Base-by-base conservation (phyloP, 2,888 invertebrate genomes). In the Himalopsyche japonica region DNA sequence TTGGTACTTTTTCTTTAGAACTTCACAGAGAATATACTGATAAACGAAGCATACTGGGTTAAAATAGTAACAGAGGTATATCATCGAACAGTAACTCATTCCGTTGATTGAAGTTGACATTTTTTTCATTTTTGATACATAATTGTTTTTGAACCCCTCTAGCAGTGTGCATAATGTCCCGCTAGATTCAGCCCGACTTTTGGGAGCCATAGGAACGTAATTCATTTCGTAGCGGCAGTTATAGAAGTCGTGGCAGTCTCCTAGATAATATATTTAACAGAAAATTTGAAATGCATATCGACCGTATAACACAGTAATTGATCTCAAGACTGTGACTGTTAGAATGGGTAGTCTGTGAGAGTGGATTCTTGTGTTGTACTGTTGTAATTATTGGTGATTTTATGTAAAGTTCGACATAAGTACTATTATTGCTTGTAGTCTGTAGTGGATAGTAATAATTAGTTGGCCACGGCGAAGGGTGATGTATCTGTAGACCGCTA, bases 11-110 rank as follows among this genome's bases (percentile, higher is more conserved):
- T 94, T 94, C 94, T 94, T 93, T 96, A 97, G 97, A 97, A 97
- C 94, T 96, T 97, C 95, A 97, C 97, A 94, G 97, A 97, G 95
- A 95, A 96, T 94, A 95, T 97, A 93, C 96, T 97, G 94, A 95
- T 97, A 94, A 97, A 97, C 94, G 97, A 97, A 94, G 97, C 96
- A 91, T 95, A 96, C 93, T 97, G 97, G 97, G 96, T 97, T 93
- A 95, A 95, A 92, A 95, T 96, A 93, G 97, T 96, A 92, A 95
- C 95, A 95, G 97, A 97, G 97, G 97, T 97, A 97, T 94, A 93
- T 93, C 93, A 93, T 92, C 88, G 89, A 88, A 76, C 84, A 82
- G 84, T 83, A 83, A 83, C 79, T 80, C 43, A 82, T 84, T 82
- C 84, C 76, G 79, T 82, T 81, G 80, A 82, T 85, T 86, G 84